These are phyloP conservation scores for Pseudotriccus pelzelni DNA, from an alignment of 2,797 vertebrate species.

Conservation along the genomic window DNA sequence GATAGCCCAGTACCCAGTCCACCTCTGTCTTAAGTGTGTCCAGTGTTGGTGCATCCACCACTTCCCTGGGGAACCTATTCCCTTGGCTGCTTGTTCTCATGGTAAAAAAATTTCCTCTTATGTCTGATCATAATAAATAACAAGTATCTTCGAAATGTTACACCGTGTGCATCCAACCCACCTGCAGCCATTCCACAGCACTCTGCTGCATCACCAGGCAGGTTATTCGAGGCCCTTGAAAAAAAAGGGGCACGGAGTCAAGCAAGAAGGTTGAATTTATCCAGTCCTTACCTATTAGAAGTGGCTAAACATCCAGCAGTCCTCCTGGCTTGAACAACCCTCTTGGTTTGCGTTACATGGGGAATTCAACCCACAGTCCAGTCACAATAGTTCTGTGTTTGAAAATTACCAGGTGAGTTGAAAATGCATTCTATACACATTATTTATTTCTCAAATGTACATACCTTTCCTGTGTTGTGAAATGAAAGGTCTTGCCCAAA, in stretches of 20 bases:
- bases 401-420: not conserved
- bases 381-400: not conserved
- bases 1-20: accelerated
- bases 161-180: not conserved
- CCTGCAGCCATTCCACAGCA: accelerated
- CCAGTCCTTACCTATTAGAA: not conserved
- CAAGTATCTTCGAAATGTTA: not conserved
- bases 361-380: not conserved
- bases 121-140: not conserved
- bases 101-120: not conserved
- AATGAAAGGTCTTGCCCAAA: not conserved
- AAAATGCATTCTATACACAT: not conserved
- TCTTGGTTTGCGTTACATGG: too few relatives aligned
- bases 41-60: not conserved
- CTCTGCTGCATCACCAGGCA: not conserved
- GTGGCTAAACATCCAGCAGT: not conserved
- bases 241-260: not conserved
- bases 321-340: not conserved
- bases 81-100: not conserved
- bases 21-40: not conserved
- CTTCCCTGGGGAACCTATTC: not conserved
- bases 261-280: not conserved
- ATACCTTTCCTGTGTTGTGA: not conserved
- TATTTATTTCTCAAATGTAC: not conserved
- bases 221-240: not conserved